Conservation (phyloP, 2,888 invertebrate species). For the Eutolmus rufibarbis region DNA sequence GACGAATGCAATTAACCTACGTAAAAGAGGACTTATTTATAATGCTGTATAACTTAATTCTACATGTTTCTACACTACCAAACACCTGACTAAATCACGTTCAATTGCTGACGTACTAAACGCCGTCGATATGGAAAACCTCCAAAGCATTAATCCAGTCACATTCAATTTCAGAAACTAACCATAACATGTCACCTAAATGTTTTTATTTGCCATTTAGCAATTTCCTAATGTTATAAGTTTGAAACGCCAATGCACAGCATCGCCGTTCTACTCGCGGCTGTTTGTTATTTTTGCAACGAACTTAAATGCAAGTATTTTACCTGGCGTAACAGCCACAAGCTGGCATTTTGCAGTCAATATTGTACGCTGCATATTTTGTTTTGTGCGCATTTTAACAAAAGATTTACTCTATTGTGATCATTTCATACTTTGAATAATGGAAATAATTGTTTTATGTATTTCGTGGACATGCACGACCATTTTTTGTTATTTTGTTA, state of each 20-base stretch:
- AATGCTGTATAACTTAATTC: not conserved
- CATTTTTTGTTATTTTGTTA: not conserved
- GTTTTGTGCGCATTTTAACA: not conserved
- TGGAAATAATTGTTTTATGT: not conserved
- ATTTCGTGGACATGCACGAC: not conserved
- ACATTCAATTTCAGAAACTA: not conserved
- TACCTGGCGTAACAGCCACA: not conserved
- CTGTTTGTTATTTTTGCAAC: not conserved
- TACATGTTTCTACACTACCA: not conserved
- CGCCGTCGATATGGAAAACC: not conserved
- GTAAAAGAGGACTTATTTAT: no score
- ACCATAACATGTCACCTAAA: not conserved
- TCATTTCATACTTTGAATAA: not conserved
- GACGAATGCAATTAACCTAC: not conserved
- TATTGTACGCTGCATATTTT: not conserved
- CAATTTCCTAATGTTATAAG: not conserved
- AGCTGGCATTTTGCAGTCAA: not conserved
- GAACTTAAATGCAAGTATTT: not conserved
- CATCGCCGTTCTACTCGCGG: not conserved
- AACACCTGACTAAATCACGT: not conserved
- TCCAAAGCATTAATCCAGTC: not conserved
- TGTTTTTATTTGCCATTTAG: not conserved
- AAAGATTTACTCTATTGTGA: not conserved
- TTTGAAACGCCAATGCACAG: not conserved
- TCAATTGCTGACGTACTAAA: not conserved